Conservation (phyloP, 2,797 vertebrate species). For the Sphaeramia orbicularis region DNA sequence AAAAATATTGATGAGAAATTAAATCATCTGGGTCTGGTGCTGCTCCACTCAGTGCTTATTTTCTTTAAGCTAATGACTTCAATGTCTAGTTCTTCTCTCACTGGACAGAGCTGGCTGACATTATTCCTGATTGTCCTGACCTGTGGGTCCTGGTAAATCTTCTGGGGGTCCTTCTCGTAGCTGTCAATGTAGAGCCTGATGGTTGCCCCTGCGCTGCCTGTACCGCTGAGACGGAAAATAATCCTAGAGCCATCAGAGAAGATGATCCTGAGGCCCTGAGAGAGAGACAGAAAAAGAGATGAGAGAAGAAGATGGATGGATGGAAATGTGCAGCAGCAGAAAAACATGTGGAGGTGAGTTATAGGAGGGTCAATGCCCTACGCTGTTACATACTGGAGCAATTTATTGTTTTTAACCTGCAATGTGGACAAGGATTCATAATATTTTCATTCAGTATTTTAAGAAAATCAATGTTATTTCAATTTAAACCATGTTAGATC, state of each 20-base stretch:
- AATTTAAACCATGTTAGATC: not conserved
- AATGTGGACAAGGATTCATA: not conserved
- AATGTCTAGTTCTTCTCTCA: slow-evolving; percentile 18
- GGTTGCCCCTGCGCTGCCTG: slow-evolving; percentile 96
- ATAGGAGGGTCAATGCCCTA: slow-evolving; percentile 9
- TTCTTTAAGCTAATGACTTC: slow-evolving; percentile 46
- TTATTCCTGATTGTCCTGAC: slow-evolving; percentile 74
- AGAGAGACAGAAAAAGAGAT: slow-evolving; percentile 20
- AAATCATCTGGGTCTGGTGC: not conserved
- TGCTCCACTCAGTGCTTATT: slow-evolving; percentile 15
- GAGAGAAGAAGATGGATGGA: slow-evolving; percentile 19
- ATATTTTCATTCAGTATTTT: slow-evolving; percentile 1
- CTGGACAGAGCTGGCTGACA: slow-evolving; percentile 24
- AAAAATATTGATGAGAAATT: not conserved
- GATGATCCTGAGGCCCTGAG: slow-evolving; percentile 94
- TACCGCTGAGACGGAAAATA: slow-evolving; percentile 97
- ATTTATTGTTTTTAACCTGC: not conserved
- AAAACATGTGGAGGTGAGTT: slow-evolving; percentile 30
- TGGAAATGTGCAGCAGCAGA: slow-evolving; percentile 13
- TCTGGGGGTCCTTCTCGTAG: slow-evolving; percentile 94
- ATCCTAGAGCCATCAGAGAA: slow-evolving; percentile 96
- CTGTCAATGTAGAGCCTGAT: slow-evolving; percentile 97
- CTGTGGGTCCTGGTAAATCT: slow-evolving; percentile 95
- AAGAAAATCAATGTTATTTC: not conserved
- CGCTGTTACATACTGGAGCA: not conserved